Evolutionary conservation across 2,797 vertebrate species (phyloP).

Genomic region (Allobates femoralis): DNA sequence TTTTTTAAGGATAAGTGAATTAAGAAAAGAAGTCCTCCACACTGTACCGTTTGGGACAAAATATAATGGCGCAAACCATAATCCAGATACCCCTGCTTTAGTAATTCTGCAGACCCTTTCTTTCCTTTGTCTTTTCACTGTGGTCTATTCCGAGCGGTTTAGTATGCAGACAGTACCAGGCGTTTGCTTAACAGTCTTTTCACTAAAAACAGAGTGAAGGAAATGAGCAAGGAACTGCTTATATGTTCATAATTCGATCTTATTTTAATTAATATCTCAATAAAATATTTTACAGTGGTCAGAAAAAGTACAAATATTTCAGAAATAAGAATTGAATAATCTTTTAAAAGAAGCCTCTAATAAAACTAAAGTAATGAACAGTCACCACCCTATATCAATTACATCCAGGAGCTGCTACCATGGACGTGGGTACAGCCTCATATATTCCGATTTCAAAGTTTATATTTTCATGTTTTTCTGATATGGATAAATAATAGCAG

Average conservation of each 20-base stretch:
- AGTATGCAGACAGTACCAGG: slow-evolving; percentile 32
- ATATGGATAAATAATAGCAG: too few relatives aligned
- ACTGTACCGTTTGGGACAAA: background rate
- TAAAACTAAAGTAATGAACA: too few relatives aligned
- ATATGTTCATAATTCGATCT: background rate
- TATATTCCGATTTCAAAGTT: too few relatives aligned
- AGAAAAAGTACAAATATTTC: background rate
- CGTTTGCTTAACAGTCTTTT: background rate
- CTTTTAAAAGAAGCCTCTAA: background rate
- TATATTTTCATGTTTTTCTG: too few relatives aligned
- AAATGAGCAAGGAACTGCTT: background rate
- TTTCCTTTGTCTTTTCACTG: background rate
- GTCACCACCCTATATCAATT: too few relatives aligned
- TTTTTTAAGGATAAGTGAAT: too few relatives aligned
- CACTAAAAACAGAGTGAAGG: background rate
- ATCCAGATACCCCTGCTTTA: background rate
- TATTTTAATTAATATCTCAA: background rate
- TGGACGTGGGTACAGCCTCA: too few relatives aligned
- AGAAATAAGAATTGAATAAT: background rate
- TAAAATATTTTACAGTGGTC: background rate
- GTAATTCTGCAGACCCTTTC: background rate
- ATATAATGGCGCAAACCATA: background rate
- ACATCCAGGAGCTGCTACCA: too few relatives aligned
- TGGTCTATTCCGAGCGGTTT: slow-evolving; percentile 31
- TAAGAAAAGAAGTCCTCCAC: background rate